These are phyloP conservation scores for Upupa epops DNA, from an alignment of 2,113 vertebrate species.

Conservation along the genomic window DNA sequence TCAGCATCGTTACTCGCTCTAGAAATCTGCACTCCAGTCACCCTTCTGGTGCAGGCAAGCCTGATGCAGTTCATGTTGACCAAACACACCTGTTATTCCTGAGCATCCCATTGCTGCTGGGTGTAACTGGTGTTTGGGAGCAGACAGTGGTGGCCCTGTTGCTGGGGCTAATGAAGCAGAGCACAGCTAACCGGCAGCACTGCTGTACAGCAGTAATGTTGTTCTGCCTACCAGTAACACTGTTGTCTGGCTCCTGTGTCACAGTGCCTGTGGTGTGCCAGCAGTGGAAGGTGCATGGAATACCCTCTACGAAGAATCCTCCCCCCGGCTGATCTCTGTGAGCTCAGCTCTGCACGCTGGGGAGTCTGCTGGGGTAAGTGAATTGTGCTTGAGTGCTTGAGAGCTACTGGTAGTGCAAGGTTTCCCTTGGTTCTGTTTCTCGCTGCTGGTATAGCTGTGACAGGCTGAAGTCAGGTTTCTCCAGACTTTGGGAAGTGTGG, in stretches of 20 bases:
- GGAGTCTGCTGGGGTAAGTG: constrained; percentile 93
- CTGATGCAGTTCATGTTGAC: background rate
- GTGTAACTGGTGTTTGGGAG: accelerated
- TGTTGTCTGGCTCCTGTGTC: background rate
- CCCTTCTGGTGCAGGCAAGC: background rate
- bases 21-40: accelerated
- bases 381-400: background rate
- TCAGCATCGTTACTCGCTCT: background rate
- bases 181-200: accelerated
- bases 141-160: background rate
- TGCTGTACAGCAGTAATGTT: accelerated
- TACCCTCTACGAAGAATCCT: constrained; percentile 86
- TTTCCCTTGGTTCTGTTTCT: background rate
- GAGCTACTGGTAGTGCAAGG: background rate
- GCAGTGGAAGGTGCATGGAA: constrained; percentile 76
- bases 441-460: background rate
- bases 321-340: constrained; percentile 80
- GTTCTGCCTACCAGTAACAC: background rate
- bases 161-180: background rate
- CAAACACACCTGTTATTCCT: accelerated
- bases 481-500: background rate
- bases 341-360: constrained; percentile 88
- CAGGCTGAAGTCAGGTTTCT: background rate
- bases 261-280: constrained; percentile 94
- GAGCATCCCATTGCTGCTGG: background rate